These are phyloP conservation scores for Aphidoletes aphidimyza DNA, from an alignment of 2,888 invertebrate genomes.

Conservation along the genomic window DNA sequence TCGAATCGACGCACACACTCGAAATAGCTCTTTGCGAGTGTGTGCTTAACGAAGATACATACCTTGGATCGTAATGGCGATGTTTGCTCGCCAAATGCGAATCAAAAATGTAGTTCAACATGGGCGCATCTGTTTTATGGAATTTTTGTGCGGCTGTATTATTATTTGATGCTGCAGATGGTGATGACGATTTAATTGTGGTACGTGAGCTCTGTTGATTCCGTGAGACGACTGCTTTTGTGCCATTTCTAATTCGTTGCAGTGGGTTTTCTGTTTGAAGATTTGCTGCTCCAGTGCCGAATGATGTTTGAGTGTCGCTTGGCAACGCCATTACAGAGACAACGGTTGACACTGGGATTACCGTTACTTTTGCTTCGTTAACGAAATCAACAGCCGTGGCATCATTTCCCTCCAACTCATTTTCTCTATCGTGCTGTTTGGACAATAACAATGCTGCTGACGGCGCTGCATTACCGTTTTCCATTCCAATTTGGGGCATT, in stretches of 20 bases:
- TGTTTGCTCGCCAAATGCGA: slow-evolving; percentile 76
- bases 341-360: background rate
- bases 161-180: slow-evolving; percentile 51
- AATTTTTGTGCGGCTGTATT: slow-evolving; percentile 64
- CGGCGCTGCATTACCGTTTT: background rate
- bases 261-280: background rate
- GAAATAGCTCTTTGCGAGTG: background rate
- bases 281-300: slow-evolving; percentile 1
- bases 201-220: slow-evolving; percentile 49
- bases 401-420: background rate
- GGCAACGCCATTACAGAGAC: background rate
- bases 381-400: background rate
- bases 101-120: slow-evolving; percentile 80
- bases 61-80: slow-evolving; percentile 73
- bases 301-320: background rate
- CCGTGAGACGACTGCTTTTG: background rate
- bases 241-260: background rate
- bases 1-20: background rate
- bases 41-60: background rate
- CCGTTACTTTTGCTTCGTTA: background rate
- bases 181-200: slow-evolving; percentile 55
- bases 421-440: background rate
- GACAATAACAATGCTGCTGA: background rate
- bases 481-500: background rate
- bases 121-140: slow-evolving; percentile 74